These are phyloP conservation scores for Solea senegalensis DNA, from an alignment of 2,113 vertebrate genomes.

Conservation along the genomic window DNA sequence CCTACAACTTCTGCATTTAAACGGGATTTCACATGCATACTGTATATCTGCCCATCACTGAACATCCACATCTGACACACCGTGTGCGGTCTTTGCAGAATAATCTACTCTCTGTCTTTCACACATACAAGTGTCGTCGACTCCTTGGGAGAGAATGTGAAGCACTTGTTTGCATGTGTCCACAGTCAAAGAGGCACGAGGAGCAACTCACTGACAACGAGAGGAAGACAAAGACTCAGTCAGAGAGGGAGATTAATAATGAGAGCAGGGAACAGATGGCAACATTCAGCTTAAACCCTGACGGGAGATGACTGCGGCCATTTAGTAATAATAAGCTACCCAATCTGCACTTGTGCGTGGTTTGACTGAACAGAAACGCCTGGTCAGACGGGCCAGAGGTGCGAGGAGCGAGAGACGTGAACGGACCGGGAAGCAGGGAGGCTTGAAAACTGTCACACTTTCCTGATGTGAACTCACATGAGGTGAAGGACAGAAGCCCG, in stretches of 20 bases:
- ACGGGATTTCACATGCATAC: conserved; percentile 71
- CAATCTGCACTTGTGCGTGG: conserved; percentile 58
- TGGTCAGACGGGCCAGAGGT: conserved; percentile 40
- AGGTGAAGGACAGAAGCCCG: conserved; percentile 5
- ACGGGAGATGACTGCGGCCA: conserved; percentile 70
- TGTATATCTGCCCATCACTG: conserved; percentile 55
- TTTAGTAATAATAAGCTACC: conserved; percentile 75
- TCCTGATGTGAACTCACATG: conserved; percentile 1
- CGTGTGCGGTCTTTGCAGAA: conserved; percentile 29
- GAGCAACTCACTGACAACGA: conserved; percentile 29
- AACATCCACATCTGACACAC: conserved; percentile 63
- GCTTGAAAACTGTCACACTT: conserved; percentile 8
- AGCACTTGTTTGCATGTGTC: conserved; percentile 16
- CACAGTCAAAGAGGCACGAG: conserved; percentile 43
- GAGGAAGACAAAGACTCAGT: conserved; percentile 17
- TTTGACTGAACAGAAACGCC: conserved; percentile 56
- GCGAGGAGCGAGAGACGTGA: conserved; percentile 17
- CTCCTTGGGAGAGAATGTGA: too few relatives aligned
- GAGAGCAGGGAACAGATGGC: conserved; percentile 64
- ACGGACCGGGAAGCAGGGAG: conserved; percentile 22
- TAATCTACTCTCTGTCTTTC: too few relatives aligned
- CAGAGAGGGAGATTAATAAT: conserved; percentile 35
- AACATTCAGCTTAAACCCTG: conserved; percentile 71
- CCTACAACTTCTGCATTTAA: conserved; percentile 60
- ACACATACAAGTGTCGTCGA: too few relatives aligned